Conservation (phyloP, 2,797 vertebrate species). For the Paratrypauchen microcephalus region DNA sequence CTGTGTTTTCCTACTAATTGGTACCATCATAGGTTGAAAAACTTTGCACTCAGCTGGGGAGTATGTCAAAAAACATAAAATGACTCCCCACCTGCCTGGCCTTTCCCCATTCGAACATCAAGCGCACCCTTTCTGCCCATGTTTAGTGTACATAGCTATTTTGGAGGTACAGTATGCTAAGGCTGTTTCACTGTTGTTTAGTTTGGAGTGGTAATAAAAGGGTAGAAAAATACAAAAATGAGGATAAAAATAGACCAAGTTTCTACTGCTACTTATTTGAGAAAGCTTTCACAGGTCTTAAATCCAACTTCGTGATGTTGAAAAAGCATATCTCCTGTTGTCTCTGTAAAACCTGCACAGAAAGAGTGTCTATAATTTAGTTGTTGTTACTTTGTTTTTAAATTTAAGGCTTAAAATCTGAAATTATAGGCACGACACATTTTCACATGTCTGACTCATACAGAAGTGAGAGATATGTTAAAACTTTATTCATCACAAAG, state of each 20-base stretch:
- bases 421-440: constrained; percentile 40
- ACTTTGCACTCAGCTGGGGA: constrained; percentile 25
- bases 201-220: constrained; percentile 33
- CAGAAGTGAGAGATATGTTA: neutral
- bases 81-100: constrained; percentile 22
- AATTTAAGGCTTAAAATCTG: constrained; percentile 31
- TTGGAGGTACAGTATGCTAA: constrained; percentile 17
- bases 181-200: constrained; percentile 19
- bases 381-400: constrained; percentile 15
- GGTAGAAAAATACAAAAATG: constrained; percentile 26
- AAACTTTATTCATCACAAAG: neutral
- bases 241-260: constrained; percentile 33
- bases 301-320: constrained; percentile 7
- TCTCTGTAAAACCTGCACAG: neutral
- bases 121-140: constrained; percentile 18
- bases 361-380: constrained; percentile 16
- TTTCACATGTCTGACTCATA: constrained; percentile 5
- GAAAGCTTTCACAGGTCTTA: constrained; percentile 8
- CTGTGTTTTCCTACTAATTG: constrained; percentile 24
- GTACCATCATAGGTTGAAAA: constrained; percentile 29
- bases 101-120: constrained; percentile 35
- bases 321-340: constrained; percentile 1
- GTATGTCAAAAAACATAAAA: constrained; percentile 32
- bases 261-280: constrained; percentile 23
- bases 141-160: constrained; percentile 34